Evolutionary conservation across 2,797 vertebrate genomes (phyloP).

Genomic region (Ceryle rudis): DNA sequence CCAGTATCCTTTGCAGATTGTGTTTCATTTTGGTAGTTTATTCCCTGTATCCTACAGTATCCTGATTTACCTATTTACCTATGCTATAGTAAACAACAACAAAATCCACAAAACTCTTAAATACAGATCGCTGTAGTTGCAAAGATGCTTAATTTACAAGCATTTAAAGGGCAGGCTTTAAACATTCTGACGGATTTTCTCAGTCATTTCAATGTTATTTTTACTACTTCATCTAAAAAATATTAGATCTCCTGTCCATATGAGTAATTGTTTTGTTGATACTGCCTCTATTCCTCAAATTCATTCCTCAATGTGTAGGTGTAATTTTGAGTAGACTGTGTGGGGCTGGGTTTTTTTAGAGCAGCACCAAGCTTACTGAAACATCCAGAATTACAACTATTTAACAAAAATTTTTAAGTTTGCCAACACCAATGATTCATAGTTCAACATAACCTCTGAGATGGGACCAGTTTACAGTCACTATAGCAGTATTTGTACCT

Average conservation of each 20-base stretch:
- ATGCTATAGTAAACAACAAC: background rate
- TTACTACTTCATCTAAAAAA: background rate
- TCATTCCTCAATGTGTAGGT: background rate
- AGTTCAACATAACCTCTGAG: background rate
- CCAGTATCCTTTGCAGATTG: background rate
- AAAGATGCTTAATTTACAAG: background rate
- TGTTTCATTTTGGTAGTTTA: fast-evolving
- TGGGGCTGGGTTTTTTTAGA: background rate
- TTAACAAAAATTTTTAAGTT: background rate
- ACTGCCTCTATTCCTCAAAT: background rate
- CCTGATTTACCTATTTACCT: background rate
- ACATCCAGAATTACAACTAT: background rate
- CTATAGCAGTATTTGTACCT: background rate
- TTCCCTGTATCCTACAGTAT: background rate
- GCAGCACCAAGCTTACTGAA: background rate
- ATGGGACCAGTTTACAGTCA: background rate
- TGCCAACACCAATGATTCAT: background rate
- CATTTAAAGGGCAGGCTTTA: background rate
- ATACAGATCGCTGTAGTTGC: background rate
- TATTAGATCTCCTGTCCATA: background rate
- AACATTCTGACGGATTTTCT: background rate
- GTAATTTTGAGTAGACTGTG: background rate
- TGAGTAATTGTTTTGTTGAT: background rate
- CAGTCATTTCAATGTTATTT: background rate
- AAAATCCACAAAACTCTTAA: background rate